phyloP scores from a whole-genome alignment of 2,113 vertebrate species.

The Gymnogyps californianus region DNA sequence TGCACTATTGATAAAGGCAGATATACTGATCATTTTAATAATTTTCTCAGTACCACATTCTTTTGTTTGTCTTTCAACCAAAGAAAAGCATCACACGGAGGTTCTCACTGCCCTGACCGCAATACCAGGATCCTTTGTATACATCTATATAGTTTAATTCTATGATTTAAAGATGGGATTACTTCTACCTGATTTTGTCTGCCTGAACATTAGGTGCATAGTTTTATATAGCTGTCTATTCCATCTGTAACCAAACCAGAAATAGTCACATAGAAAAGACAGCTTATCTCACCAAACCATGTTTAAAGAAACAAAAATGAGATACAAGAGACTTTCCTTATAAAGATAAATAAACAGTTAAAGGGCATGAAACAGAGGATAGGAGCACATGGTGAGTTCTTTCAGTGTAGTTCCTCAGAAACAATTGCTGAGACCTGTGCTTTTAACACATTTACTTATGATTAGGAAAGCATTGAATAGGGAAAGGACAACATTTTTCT shows the following conservation, averaged over 20 bases:
- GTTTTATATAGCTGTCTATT: neutral
- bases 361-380: neutral
- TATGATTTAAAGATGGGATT: neutral
- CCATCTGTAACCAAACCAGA: neutral
- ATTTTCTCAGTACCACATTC: neutral
- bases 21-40: neutral
- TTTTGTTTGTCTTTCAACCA: neutral
- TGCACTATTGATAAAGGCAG: neutral
- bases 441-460: neutral
- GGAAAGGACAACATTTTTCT: neutral
- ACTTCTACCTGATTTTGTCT: neutral
- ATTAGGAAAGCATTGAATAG: neutral
- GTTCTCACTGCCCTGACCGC: neutral
- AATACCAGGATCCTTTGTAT: neutral
- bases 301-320: neutral
- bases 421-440: neutral
- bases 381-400: neutral
- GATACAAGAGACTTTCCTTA: neutral
- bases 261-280: neutral
- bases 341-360: neutral
- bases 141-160: neutral
- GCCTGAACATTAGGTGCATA: neutral
- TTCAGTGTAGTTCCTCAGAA: neutral
- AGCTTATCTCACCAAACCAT: neutral
- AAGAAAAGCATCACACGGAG: neutral